phyloP scores from a whole-genome alignment of 92 coral and sea anemone species.

The Phenganax stokvisi region DNA sequence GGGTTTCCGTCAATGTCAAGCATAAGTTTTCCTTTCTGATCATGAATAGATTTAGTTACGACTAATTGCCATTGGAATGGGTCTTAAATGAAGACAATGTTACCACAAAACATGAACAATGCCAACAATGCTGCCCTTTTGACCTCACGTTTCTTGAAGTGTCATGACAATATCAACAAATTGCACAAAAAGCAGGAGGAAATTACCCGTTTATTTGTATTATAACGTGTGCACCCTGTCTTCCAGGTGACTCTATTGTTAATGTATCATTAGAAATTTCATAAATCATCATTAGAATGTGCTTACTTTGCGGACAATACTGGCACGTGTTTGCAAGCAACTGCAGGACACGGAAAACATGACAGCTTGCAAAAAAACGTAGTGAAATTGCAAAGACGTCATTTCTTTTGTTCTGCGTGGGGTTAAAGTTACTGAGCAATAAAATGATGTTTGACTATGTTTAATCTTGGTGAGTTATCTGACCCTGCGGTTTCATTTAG shows the following conservation, averaged over 20 bases:
- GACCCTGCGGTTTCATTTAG: background rate
- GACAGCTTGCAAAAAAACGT: constrained; percentile 10
- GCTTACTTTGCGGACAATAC: background rate
- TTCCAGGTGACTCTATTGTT: constrained; percentile 7
- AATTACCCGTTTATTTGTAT: too few relatives aligned
- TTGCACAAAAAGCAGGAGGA: too few relatives aligned
- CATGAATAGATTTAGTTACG: too few relatives aligned
- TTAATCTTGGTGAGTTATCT: too few relatives aligned
- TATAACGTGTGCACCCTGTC: background rate
- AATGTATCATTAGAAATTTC: background rate
- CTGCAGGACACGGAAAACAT: background rate
- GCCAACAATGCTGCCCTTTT: too few relatives aligned
- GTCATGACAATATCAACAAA: background rate
- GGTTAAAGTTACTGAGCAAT: too few relatives aligned
- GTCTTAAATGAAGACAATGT: background rate
- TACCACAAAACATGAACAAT: background rate
- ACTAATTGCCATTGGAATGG: background rate
- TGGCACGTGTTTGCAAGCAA: background rate
- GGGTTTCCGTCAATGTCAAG: too few relatives aligned
- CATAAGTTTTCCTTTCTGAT: too few relatives aligned
- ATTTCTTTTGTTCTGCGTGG: too few relatives aligned
- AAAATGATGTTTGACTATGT: too few relatives aligned
- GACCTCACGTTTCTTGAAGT: background rate
- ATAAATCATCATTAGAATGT: background rate
- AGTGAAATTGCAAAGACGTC: too few relatives aligned